Evolutionary conservation across 2,113 vertebrate genomes (phyloP).

Genomic region (Nothoprocta pentlandii): DNA sequence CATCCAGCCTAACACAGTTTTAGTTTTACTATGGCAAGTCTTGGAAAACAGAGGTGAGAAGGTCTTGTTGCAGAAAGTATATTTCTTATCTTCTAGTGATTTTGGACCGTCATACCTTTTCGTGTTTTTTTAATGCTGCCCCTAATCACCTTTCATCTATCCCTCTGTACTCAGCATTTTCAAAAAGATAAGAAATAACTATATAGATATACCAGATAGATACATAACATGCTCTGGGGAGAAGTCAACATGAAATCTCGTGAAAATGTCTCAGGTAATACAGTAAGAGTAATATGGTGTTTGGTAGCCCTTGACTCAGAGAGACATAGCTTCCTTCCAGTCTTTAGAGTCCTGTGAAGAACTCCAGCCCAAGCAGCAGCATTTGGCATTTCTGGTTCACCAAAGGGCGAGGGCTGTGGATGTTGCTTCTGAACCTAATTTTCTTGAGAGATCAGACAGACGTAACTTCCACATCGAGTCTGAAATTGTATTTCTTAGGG

Average conservation of each 20-base stretch:
- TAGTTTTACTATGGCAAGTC: background rate
- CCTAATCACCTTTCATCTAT: background rate
- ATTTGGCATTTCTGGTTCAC: background rate
- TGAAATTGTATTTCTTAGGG: background rate
- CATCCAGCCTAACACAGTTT: background rate
- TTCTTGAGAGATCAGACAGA: background rate
- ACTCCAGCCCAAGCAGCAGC: background rate
- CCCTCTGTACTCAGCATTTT: background rate
- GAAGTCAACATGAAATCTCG: background rate
- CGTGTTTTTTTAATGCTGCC: background rate
- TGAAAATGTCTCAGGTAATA: background rate
- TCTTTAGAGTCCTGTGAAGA: background rate
- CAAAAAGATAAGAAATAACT: background rate
- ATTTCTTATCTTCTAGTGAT: background rate
- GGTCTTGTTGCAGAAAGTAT: background rate
- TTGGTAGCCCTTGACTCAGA: background rate
- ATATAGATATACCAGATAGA: background rate
- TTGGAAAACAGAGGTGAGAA: background rate
- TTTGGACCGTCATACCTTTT: background rate
- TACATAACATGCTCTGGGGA: background rate
- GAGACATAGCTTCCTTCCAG: background rate
- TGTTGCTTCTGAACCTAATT: background rate
- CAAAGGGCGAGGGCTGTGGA: background rate
- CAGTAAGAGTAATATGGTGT: rapidly evolving
- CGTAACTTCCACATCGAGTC: background rate